These are phyloP conservation scores for Uromys caudimaculatus DNA, from an alignment of 2,797 vertebrate species.

Conservation along the genomic window DNA sequence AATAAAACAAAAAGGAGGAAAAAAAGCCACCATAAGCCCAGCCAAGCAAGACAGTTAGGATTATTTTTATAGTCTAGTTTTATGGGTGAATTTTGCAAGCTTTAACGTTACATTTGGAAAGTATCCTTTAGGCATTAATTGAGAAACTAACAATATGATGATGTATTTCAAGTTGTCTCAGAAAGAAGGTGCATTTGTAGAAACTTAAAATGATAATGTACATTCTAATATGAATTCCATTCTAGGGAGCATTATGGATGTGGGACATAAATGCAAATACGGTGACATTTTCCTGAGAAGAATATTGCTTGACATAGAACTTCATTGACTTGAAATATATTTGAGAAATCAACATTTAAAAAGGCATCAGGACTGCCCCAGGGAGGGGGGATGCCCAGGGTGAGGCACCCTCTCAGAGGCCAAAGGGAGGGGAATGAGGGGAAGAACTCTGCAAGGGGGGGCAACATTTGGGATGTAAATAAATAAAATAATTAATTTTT, in stretches of 20 bases:
- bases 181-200: constrained; percentile 35
- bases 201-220: constrained; percentile 52
- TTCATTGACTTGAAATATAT: constrained; percentile 41
- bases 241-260: constrained; percentile 58
- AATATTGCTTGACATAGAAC: constrained; percentile 30
- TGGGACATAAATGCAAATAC: constrained; percentile 40
- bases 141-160: constrained; percentile 31
- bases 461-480: too few species aligned
- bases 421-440: too few species aligned
- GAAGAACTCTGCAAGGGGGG: too few species aligned
- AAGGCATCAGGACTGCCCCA: neutral
- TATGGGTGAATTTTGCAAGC: constrained; percentile 36
- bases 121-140: constrained; percentile 19
- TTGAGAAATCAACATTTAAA: constrained; percentile 52
- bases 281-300: constrained; percentile 7
- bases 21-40: neutral
- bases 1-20: neutral
- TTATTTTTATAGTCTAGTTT: constrained; percentile 47
- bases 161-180: neutral
- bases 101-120: constrained; percentile 63
- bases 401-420: too few species aligned
- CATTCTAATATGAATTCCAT: constrained; percentile 29
- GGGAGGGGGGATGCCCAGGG: too few species aligned
- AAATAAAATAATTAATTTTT: too few species aligned
- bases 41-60: constrained; percentile 29